These are phyloP conservation scores for Zalophus californianus DNA, from an alignment of 2,797 vertebrate genomes.

Conservation along the genomic window DNA sequence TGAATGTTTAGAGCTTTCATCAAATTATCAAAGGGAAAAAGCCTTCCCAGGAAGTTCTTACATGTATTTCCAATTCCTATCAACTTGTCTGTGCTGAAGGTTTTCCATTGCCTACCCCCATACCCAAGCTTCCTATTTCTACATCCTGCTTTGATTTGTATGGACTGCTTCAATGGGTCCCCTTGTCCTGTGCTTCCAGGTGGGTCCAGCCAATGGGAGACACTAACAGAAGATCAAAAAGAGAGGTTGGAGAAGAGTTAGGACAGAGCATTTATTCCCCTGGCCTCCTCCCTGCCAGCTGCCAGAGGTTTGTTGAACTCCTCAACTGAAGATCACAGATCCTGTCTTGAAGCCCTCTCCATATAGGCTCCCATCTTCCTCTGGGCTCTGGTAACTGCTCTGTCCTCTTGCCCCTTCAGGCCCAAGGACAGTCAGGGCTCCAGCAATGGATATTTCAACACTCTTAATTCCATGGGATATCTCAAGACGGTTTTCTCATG, in stretches of 20 bases:
- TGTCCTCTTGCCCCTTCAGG: neutral
- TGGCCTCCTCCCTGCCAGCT: neutral
- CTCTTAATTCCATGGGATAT: neutral
- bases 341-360: neutral
- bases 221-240: neutral
- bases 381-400: neutral
- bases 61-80: neutral
- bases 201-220: neutral
- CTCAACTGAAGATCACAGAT: neutral
- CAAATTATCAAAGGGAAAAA: conserved; percentile 27
- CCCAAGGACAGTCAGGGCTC: neutral
- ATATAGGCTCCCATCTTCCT: neutral
- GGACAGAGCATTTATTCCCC: neutral
- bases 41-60: neutral
- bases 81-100: neutral
- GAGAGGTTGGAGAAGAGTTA: neutral
- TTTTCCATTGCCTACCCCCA: neutral
- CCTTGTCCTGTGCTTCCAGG: neutral
- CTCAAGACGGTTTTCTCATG: conserved; percentile 5
- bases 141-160: neutral
- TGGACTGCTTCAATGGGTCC: neutral
- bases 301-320: neutral
- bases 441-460: neutral
- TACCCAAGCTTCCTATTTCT: neutral
- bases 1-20: conserved; percentile 45